These are phyloP conservation scores for Leucoptera coffeella DNA, from an alignment of 2,888 invertebrate genomes.

Conservation along the genomic window DNA sequence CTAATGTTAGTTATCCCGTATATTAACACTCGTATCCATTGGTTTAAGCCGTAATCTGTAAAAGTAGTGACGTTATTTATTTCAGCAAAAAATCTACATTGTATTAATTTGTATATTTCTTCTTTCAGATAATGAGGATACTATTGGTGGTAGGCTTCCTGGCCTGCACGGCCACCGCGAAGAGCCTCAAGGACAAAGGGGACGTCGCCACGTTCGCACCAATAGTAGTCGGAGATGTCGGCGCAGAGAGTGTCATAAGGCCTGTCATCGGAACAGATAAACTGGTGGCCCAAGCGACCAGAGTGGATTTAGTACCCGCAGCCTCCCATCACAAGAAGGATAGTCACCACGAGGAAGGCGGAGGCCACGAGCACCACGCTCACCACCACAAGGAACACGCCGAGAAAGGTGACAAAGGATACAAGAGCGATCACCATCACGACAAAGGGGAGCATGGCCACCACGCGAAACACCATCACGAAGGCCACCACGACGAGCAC, in stretches of 20 bases:
- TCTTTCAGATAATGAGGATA: constrained; percentile 24
- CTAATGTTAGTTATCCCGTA: no score
- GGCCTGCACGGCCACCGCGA: constrained; percentile 17
- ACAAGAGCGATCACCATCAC: constrained; percentile 6
- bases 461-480: constrained; percentile 6
- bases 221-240: neutral
- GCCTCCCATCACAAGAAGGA: constrained; percentile 3
- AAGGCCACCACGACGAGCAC: constrained; percentile 5
- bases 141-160: constrained; percentile 20
- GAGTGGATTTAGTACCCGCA: constrained; percentile 2
- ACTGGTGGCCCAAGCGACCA: constrained; percentile 7
- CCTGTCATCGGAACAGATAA: no score
- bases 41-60: constrained; percentile 28
- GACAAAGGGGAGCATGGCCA: constrained; percentile 6
- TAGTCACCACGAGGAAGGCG: constrained; percentile 5
- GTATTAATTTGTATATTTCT: no score
- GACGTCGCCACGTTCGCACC: constrained; percentile 10
- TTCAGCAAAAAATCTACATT: no score
- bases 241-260: no score
- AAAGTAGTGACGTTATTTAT: no score
- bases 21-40: constrained; percentile 46
- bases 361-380: constrained; percentile 5
- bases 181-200: no score
- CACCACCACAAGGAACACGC: constrained; percentile 6
- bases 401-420: constrained; percentile 5